A percentile compares a stretch with the other conserved stretches of the same genome.
Conservation (phyloP, 2,888 invertebrate species). For the Malthinus flaveolus region DNA sequence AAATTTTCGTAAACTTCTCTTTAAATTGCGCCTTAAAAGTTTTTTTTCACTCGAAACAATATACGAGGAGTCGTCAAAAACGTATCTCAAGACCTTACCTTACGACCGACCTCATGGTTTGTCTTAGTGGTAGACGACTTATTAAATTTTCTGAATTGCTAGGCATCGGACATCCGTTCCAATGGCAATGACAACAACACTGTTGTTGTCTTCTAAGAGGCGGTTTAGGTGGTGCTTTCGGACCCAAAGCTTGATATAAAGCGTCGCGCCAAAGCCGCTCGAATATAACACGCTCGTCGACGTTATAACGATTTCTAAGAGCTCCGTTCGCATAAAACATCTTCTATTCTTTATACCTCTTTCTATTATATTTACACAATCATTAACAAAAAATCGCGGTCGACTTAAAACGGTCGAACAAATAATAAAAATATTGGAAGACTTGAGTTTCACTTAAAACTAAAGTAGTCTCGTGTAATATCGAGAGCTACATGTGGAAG, state of each 20-base stretch:
- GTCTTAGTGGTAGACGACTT: slow-evolving; percentile 49
- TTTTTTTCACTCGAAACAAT: background rate
- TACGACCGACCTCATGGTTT: slow-evolving; percentile 67
- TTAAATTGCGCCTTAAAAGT: background rate
- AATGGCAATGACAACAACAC: slow-evolving; percentile 56
- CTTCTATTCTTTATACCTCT: background rate
- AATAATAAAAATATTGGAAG: slow-evolving; percentile 55
- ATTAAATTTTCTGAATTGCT: slow-evolving; percentile 16
- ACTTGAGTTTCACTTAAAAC: slow-evolving; percentile 53
- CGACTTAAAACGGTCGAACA: background rate
- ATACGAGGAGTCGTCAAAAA: background rate
- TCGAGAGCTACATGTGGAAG: slow-evolving; percentile 51
- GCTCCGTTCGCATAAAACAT: slow-evolving; percentile 51
- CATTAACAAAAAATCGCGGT: background rate
- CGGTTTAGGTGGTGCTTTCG: slow-evolving; percentile 37
- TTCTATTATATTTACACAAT: background rate
- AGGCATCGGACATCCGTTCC: slow-evolving; percentile 54
- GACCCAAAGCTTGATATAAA: slow-evolving; percentile 50
- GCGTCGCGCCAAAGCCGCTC: slow-evolving; percentile 72
- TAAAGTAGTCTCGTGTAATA: slow-evolving; percentile 44
- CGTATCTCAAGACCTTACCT: slow-evolving; percentile 59
- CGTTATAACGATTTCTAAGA: slow-evolving; percentile 52
- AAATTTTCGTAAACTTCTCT: background rate
- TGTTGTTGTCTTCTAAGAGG: slow-evolving; percentile 42
- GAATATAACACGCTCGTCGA: slow-evolving; percentile 68